Percentiles rank a stretch among this genome's conserved stretches.
Conservation (phyloP, 2,113 vertebrate genomes). For the Neotoma lepida region DNA sequence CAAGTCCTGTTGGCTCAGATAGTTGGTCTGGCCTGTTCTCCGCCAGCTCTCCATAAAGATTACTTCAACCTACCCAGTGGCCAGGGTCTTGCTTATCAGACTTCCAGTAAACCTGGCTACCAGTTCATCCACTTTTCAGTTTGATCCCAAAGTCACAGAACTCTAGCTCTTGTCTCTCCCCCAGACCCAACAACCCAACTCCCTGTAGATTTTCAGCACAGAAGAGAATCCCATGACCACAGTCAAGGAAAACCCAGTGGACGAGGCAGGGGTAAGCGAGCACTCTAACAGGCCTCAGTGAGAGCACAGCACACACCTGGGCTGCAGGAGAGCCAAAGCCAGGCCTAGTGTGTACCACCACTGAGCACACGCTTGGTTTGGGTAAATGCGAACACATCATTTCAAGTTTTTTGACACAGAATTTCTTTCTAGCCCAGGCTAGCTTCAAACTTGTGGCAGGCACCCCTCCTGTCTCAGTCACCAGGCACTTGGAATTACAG, state of each 20-base stretch:
- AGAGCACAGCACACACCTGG: rapidly evolving
- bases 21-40: background rate
- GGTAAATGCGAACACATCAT: background rate
- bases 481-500: background rate
- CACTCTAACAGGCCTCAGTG: background rate
- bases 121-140: no score
- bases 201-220: background rate
- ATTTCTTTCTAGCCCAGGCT: background rate
- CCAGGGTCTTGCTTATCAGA: rapidly evolving
- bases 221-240: background rate
- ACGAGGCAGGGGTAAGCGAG: no score
- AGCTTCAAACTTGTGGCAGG: background rate
- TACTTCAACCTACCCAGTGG: background rate
- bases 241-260: rapidly evolving
- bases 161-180: background rate
- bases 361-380: background rate
- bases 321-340: background rate
- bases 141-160: background rate
- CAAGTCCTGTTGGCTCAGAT: background rate
- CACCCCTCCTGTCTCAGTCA: background rate
- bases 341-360: rapidly evolving
- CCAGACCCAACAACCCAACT: background rate
- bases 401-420: background rate
- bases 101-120: background rate
- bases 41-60: background rate